Base-by-base conservation (phyloP, 2,888 invertebrate species). In the Phragmatobia fuliginosa region DNA sequence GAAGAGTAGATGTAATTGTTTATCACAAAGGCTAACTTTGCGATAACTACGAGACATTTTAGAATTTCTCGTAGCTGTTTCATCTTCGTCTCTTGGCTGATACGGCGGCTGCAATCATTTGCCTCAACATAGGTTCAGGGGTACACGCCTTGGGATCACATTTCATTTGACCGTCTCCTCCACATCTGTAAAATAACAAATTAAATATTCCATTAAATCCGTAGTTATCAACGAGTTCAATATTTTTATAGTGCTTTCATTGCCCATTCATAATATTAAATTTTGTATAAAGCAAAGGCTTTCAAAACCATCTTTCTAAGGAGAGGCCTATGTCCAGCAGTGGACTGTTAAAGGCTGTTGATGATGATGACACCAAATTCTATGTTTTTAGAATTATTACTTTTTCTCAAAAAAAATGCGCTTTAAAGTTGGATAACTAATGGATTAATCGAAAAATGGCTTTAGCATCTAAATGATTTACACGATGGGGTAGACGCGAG, bases 111-210 rank as follows among this genome's bases (percentile, higher is more conserved):
- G 97, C 97, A 88, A 98, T 98, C 97, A 98, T 98, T 95, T 98
- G 98, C 88, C 97, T 96, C 87, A 98, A 95, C 97, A 98, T 97
- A 70, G 98, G 98, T 90, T 98, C 98, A 61, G 98, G 98, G 82
- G 97, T 97, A 93, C 98, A 98, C 78, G 97, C 97, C 92, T 97
- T 97, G 72, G 99, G 99, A 93, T 98, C 98, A 93, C 99, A 99
- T 94, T 98, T 97, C 98, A 99, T 98, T 93, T 98, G 97, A 85
- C 98, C 98, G 91, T 98, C 97, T 78, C 97, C 97, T 87, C 98
- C 98, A 94, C 99, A 99, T 94, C 98, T 98, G 94, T 45, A 96
- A 95, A 82, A 68, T 72, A 81, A 75, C 71, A 63, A 73, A 77
- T 67, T 25, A 49, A 8, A 52, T 36, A 36, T 36, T 52, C 11